A percentile compares a stretch with the other conserved stretches of the same genome.
Evolutionary conservation across 2,797 vertebrate genomes (phyloP).

Genomic region (Macrochelys suwanniensis): DNA sequence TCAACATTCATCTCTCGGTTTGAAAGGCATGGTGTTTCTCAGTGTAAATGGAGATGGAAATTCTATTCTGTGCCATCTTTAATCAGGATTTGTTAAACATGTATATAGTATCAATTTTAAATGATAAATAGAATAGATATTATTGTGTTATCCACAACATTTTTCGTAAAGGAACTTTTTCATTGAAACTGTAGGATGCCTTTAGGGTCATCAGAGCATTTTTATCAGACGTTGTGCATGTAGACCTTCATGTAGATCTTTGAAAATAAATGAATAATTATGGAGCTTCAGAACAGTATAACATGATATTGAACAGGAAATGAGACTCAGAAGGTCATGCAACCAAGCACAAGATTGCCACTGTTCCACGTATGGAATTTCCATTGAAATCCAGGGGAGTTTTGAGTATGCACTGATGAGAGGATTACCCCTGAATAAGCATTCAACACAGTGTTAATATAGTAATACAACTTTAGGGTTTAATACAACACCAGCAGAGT

Average conservation of each 20-base stretch:
- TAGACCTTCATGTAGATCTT: not conserved
- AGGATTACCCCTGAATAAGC: not conserved
- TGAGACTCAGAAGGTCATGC: not conserved
- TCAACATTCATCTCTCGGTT: constrained; percentile 9
- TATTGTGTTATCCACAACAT: not conserved
- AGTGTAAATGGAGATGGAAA: constrained; percentile 1
- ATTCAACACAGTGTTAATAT: not conserved
- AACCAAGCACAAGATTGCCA: not conserved
- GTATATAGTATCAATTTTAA: constrained; percentile 4
- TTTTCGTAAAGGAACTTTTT: not conserved
- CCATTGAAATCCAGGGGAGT: not conserved
- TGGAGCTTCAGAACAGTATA: not conserved
- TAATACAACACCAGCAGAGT: not conserved
- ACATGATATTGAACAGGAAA: not conserved
- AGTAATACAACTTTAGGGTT: not conserved
- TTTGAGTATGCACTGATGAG: not conserved
- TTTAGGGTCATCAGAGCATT: not conserved
- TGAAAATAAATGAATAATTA: not conserved
- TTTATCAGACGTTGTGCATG: not conserved
- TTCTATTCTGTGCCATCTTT: not conserved
- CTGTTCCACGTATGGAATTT: not conserved
- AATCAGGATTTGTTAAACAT: not conserved
- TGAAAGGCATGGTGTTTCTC: constrained; percentile 1
- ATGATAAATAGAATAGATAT: not conserved
- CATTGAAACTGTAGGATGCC: not conserved